A percentile compares a stretch with the other conserved stretches of the same genome.
phyloP scores from a whole-genome alignment of 2,797 vertebrate genomes.

The Sardinella longiceps region DNA sequence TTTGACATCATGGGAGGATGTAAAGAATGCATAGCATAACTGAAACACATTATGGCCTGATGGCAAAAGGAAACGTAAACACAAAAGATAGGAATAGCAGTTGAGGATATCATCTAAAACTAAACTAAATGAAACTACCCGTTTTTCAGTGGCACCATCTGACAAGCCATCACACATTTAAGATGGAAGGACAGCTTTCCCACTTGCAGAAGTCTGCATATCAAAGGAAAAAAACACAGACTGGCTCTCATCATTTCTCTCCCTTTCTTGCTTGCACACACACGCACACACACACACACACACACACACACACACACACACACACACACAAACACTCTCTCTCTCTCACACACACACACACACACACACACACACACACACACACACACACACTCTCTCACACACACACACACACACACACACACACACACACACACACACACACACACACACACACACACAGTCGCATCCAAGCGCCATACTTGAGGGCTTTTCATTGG shows the following conservation, averaged over 20 bases:
- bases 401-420: neutral
- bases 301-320: constrained; percentile 22
- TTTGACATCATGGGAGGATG: neutral
- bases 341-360: constrained; percentile 26
- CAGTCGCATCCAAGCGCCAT: neutral
- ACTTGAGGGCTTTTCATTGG: constrained; percentile 28
- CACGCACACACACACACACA: too few relatives aligned
- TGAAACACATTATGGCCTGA: neutral
- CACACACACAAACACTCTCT: constrained; percentile 5
- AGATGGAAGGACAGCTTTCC: neutral
- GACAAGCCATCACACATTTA: constrained; percentile 15
- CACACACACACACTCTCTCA: constrained; percentile 24
- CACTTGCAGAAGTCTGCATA: neutral
- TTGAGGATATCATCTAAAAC: neutral
- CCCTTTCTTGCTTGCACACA: neutral
- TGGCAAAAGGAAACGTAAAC: neutral
- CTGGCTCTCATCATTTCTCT: neutral
- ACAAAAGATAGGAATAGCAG: neutral
- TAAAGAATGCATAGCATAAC: neutral
- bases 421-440: neutral
- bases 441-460: neutral
- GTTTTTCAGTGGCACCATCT: neutral
- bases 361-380: constrained; percentile 28
- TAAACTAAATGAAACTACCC: neutral
- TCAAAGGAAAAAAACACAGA: neutral